phyloP scores from a whole-genome alignment of 30 jellyfish, hydroid and myxozoan genomes.

The Aurelia aurita region DNA sequence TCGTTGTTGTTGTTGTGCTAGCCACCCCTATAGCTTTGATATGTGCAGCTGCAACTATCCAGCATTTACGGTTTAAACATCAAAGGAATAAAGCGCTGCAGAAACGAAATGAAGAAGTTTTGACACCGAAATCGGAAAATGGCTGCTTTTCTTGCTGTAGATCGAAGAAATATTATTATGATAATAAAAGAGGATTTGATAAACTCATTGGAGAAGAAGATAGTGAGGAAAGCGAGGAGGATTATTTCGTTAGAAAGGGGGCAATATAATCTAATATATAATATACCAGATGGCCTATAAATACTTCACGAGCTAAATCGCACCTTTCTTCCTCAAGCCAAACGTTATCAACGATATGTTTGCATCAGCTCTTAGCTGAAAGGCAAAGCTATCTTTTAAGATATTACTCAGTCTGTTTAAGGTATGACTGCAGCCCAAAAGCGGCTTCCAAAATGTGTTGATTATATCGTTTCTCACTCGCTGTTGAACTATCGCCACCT shows the following conservation, averaged over 20 bases:
- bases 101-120: conserved; percentile 33
- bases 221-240: conserved; percentile 72
- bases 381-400: too few species aligned
- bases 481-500: too few species aligned
- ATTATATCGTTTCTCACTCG: too few species aligned
- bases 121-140: conserved; percentile 22
- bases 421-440: too few species aligned
- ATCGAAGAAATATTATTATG: conserved; percentile 88
- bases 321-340: too few species aligned
- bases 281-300: not conserved
- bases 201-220: conserved; percentile 69
- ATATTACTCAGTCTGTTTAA: too few species aligned
- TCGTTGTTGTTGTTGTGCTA: conserved; percentile 86
- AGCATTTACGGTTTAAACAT: conserved; percentile 74
- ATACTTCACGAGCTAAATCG: too few species aligned
- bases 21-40: conserved; percentile 94
- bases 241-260: conserved; percentile 72
- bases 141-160: conserved; percentile 78
- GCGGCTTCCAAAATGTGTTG: too few species aligned
- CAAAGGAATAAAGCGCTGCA: conserved; percentile 60
- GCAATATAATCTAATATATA: conserved; percentile 23
- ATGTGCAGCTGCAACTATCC: conserved; percentile 83
- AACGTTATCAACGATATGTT: too few species aligned
- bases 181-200: conserved; percentile 66
- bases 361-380: too few species aligned